These are phyloP conservation scores for Monoplex corrugatus DNA, from an alignment of 2,888 invertebrate species.

Conservation along the genomic window DNA sequence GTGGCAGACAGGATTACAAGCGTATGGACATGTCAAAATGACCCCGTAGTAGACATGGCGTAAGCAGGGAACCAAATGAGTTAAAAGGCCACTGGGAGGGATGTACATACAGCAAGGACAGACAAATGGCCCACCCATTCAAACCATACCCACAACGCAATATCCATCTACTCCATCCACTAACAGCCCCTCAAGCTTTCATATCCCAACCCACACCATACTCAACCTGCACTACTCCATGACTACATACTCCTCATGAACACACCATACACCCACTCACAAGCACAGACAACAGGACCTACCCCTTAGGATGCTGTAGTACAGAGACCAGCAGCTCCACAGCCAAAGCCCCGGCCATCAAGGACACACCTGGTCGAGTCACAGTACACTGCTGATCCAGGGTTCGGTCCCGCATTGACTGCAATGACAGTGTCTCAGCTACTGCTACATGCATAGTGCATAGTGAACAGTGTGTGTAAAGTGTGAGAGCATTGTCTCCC, in stretches of 20 bases:
- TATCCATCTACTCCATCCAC: neutral
- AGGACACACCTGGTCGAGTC: conserved; percentile 95
- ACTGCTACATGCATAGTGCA: too few species aligned
- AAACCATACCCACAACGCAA: neutral
- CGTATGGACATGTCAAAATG: too few species aligned
- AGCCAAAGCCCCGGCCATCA: conserved; percentile 93
- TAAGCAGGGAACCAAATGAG: too few species aligned
- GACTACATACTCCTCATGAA: neutral
- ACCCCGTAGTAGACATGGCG: too few species aligned
- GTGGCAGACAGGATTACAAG: too few species aligned
- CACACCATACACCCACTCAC: neutral
- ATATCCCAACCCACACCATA: neutral
- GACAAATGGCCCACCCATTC: neutral
- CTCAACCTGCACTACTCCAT: neutral
- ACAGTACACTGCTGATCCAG: conserved; percentile 99
- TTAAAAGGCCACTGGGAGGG: too few species aligned
- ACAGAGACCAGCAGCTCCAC: conserved; percentile 94
- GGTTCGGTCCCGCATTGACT: conserved; percentile 95
- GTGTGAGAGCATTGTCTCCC: too few species aligned
- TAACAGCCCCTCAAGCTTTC: too few species aligned
- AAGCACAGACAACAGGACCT: neutral
- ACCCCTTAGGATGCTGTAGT: conserved; percentile 89
- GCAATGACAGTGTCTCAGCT: too few species aligned
- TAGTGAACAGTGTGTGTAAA: too few species aligned
- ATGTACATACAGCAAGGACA: too few species aligned